A percentile compares a stretch with the other conserved stretches of the same genome.
These are phyloP conservation scores for Archivesica marissinica DNA, from an alignment of 1,140 invertebrate genomes.

Conservation along the genomic window DNA sequence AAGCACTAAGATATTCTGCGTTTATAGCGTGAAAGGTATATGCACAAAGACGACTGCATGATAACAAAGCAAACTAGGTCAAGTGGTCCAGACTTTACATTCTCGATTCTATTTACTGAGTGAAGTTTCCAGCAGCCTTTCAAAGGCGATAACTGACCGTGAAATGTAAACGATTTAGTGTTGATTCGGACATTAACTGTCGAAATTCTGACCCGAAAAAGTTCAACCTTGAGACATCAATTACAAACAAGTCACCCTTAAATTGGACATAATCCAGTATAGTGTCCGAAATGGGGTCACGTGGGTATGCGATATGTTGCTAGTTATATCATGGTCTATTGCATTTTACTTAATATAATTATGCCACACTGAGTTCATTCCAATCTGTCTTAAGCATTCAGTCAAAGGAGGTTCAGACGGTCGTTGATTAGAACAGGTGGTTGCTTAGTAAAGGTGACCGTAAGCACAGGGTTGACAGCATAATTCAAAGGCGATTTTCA, in stretches of 20 bases:
- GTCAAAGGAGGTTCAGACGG: too few species aligned
- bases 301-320: too few species aligned
- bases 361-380: too few species aligned
- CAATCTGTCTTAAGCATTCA: too few species aligned
- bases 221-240: neutral
- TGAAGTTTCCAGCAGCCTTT: neutral
- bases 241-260: neutral
- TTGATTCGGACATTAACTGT: neutral
- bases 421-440: too few species aligned
- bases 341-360: too few species aligned
- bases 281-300: neutral
- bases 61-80: conserved; percentile 16
- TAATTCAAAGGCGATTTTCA: too few species aligned
- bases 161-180: conserved; percentile 18
- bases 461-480: too few species aligned
- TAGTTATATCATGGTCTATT: too few species aligned
- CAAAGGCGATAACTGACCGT: neutral
- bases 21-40: neutral
- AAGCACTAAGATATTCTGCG: neutral
- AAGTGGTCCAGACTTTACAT: neutral
- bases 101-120: neutral
- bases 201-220: conserved; percentile 4
- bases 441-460: too few species aligned
- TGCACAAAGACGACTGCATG: neutral
- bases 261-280: neutral